phyloP scores from a whole-genome alignment of 2,113 vertebrate genomes.

The Plestiodon gilberti region DNA sequence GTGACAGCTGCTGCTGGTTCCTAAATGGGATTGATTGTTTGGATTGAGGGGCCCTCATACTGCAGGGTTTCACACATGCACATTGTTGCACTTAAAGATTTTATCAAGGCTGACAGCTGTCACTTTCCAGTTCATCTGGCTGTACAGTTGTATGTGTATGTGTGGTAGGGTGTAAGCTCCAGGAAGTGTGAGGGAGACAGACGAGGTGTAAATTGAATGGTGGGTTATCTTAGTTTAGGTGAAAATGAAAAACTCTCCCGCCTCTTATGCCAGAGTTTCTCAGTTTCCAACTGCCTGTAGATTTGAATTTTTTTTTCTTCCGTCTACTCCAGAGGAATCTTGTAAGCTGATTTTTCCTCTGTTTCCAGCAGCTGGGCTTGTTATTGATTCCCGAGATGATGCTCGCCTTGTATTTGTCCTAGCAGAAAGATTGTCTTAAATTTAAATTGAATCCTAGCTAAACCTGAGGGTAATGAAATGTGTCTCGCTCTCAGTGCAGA shows the following conservation, averaged over 20 bases:
- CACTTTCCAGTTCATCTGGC: neutral
- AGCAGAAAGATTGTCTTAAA: neutral
- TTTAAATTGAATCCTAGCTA: slow-evolving; percentile 21
- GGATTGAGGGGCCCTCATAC: neutral
- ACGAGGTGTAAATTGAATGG: slow-evolving; percentile 79
- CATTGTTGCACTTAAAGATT: neutral
- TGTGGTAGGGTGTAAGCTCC: neutral
- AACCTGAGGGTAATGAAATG: neutral
- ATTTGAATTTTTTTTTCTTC: neutral
- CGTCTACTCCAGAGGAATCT: neutral
- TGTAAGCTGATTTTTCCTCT: slow-evolving; percentile 19
- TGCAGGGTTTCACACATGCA: rapidly evolving
- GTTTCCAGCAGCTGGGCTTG: rapidly evolving
- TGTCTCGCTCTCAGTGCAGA: neutral
- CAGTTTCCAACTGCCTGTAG: slow-evolving; percentile 14
- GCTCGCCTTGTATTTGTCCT: slow-evolving; percentile 15
- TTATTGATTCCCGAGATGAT: rapidly evolving
- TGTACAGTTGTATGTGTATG: neutral
- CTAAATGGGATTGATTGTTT: neutral
- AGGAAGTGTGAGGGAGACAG: neutral
- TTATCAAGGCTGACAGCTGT: neutral
- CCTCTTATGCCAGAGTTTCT: slow-evolving; percentile 18
- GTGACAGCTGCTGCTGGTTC: neutral
- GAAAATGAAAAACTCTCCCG: slow-evolving; percentile 78
- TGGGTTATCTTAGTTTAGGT: slow-evolving; percentile 69